These are phyloP conservation scores for Megalops cyprinoides DNA, from an alignment of 2,797 vertebrate genomes.

Conservation along the genomic window DNA sequence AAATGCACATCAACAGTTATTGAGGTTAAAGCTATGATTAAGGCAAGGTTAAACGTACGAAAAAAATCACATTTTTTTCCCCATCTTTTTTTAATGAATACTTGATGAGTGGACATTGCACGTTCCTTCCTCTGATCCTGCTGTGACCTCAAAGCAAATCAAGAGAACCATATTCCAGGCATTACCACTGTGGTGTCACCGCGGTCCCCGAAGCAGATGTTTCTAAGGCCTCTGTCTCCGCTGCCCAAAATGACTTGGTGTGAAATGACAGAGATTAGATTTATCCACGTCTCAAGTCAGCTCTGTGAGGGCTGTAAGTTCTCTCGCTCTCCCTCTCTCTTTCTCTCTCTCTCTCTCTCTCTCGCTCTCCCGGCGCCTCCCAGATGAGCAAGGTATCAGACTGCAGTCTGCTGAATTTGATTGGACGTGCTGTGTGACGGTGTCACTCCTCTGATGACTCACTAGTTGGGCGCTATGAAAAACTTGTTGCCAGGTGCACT, in stretches of 20 bases:
- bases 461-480: constrained; percentile 18
- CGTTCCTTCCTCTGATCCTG: too few relatives aligned
- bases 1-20: background rate
- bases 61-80: background rate
- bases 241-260: constrained; percentile 55
- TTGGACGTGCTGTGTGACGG: background rate
- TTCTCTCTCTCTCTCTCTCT: background rate
- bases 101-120: too few relatives aligned
- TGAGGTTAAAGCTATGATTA: background rate
- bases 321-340: background rate
- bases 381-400: constrained; percentile 9
- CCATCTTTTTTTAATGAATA: background rate
- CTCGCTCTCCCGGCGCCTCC: background rate
- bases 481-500: background rate
- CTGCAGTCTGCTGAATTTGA: background rate
- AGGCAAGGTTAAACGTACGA: too few relatives aligned
- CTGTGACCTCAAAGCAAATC: too few relatives aligned
- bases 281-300: constrained; percentile 60
- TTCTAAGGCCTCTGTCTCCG: constrained; percentile 48
- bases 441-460: background rate
- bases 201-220: constrained; percentile 57
- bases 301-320: constrained; percentile 48
- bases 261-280: constrained; percentile 60
- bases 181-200: constrained; percentile 30
- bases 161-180: too few relatives aligned